Evolutionary conservation across 2,113 vertebrate genomes (phyloP).

Genomic region (Phocoena phocoena): DNA sequence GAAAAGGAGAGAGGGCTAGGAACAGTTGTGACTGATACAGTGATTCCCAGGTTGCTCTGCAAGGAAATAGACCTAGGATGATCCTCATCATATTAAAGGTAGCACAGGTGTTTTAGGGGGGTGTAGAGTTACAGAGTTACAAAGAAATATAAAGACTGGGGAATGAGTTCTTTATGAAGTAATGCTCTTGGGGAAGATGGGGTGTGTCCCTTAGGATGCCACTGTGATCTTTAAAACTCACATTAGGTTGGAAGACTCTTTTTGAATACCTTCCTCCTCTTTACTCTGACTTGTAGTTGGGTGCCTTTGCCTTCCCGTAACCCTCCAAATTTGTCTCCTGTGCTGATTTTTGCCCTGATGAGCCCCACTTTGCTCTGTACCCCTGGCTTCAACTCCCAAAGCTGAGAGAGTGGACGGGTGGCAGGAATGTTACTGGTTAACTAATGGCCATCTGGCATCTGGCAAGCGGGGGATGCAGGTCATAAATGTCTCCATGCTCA

Average conservation of each 20-base stretch:
- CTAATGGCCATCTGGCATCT: slow-evolving; percentile 69
- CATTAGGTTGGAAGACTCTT: not conserved
- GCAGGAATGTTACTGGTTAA: slow-evolving; percentile 49
- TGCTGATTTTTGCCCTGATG: not conserved
- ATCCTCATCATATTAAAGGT: not conserved
- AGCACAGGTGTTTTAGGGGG: not conserved
- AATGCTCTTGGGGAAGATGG: not conserved
- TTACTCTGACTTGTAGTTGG: not conserved
- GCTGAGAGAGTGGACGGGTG: not conserved
- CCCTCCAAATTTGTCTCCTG: not conserved
- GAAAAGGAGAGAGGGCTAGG: not conserved
- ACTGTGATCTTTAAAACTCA: not conserved
- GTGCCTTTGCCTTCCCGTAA: not conserved
- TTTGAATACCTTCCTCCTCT: not conserved
- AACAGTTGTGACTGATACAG: accelerated
- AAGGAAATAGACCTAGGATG: not conserved
- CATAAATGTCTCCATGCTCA: slow-evolving; percentile 66
- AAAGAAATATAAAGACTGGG: not conserved
- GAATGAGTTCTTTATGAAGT: not conserved
- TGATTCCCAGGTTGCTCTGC: not conserved
- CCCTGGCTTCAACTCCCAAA: not conserved
- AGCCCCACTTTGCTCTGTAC: not conserved
- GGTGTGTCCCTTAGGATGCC: not conserved
- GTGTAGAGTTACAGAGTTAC: not conserved
- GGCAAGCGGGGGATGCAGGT: slow-evolving; percentile 65